A percentile compares a stretch with the other conserved stretches of the same genome.
phyloP scores from a whole-genome alignment of 2,888 invertebrate genomes.

The Lampropteryx suffumata region DNA sequence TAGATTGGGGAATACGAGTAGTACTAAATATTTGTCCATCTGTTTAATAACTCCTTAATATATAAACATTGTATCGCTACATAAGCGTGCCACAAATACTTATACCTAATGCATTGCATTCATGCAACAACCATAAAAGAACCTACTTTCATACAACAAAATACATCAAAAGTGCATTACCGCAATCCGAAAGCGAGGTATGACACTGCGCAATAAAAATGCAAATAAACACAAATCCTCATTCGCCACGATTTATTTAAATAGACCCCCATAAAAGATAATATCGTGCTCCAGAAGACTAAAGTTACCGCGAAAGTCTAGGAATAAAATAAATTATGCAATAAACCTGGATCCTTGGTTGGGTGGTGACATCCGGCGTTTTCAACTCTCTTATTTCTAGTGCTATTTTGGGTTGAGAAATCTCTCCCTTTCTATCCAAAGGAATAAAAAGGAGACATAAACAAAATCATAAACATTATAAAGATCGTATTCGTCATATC shows the following conservation, averaged over 20 bases:
- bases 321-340: constrained; percentile 38
- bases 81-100: too few relatives aligned
- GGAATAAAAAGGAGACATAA: too few relatives aligned
- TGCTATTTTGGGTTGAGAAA: too few relatives aligned
- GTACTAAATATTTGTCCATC: too few relatives aligned
- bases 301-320: constrained; percentile 38
- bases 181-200: constrained; percentile 22
- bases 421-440: too few relatives aligned
- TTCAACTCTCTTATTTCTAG: background rate
- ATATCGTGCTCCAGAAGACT: constrained; percentile 35
- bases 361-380: constrained; percentile 4
- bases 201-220: constrained; percentile 36
- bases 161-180: constrained; percentile 25
- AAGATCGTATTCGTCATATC: too few relatives aligned
- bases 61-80: too few relatives aligned
- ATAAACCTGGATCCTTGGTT: constrained; percentile 30
- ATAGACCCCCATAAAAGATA: constrained; percentile 38
- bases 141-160: constrained; percentile 14
- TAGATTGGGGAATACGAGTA: too few relatives aligned
- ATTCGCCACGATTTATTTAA: constrained; percentile 38
- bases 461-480: too few relatives aligned
- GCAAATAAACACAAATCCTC: constrained; percentile 38
- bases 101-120: too few relatives aligned
- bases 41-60: too few relatives aligned
- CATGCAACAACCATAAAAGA: constrained; percentile 1